Evolutionary conservation across 2,113 vertebrate genomes (phyloP).

Genomic region (Theristicus caerulescens): DNA sequence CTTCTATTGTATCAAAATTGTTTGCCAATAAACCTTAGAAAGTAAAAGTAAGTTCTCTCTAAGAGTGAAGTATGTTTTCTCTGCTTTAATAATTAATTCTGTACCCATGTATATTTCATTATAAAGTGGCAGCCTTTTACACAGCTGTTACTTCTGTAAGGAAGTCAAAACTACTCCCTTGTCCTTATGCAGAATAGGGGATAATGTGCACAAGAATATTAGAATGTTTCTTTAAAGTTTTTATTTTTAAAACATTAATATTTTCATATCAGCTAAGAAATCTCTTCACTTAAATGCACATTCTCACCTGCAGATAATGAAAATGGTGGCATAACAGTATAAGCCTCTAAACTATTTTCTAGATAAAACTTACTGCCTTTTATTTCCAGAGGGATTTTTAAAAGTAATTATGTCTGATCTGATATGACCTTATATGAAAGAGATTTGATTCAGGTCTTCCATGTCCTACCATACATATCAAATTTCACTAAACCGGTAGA

Average conservation of each 20-base stretch:
- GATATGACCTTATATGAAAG: background rate
- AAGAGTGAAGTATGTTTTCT: background rate
- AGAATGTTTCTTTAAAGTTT: background rate
- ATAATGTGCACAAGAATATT: background rate
- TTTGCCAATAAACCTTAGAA: background rate
- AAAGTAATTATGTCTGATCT: background rate
- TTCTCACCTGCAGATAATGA: background rate
- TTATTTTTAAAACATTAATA: background rate
- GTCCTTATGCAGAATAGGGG: background rate
- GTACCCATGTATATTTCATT: slow-evolving; percentile 2
- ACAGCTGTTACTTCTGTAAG: background rate
- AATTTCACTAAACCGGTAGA: background rate
- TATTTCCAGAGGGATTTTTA: background rate
- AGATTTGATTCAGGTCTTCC: background rate
- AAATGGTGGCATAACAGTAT: background rate
- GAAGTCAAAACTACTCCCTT: background rate
- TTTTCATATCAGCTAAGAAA: background rate
- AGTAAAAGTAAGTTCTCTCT: background rate
- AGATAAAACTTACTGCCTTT: background rate
- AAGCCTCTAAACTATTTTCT: background rate
- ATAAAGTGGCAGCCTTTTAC: background rate
- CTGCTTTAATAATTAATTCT: slow-evolving; percentile 38
- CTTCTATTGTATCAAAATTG: background rate
- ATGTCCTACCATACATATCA: background rate
- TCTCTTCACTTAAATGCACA: background rate